Base-by-base conservation (phyloP, 2,888 invertebrate species). In the Drosophila merina region DNA sequence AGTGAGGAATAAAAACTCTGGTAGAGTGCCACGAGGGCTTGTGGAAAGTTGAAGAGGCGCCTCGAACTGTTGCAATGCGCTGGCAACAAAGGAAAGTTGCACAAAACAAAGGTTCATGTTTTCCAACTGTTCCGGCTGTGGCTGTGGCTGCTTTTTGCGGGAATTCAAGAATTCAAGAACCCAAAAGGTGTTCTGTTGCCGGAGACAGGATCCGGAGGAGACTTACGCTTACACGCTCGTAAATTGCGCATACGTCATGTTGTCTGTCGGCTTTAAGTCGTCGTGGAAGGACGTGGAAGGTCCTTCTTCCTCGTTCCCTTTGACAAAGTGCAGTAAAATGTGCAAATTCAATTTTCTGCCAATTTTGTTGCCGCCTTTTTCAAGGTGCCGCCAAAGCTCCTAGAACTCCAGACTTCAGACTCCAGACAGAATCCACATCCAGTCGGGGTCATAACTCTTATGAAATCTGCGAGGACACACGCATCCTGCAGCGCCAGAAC, bases 271-370 rank as follows among this genome's bases (percentile, higher is more conserved):
- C 84, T 86, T 83, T 52, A 78, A 68, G 68, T 45, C 38, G 44
- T 33, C 30, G 10, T 14, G n/a, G n/a, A n/a, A n/a, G n/a, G n/a
- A n/a, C n/a, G n/a, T n/a, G n/a, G n/a, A n/a, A n/a, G n/a, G 12
- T 10, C n/a, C 36, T 5, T 38, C 12, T 12, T 33, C 14, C 14
- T 14, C 14, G 14, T 14, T 14, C 47, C 12, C 62, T 59, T 73
- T 67, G 70, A 73, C 59, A 74, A 82, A 82, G 64, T 86, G 87
- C 81, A 86, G 79, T 69, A 84, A 82, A 76, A 82, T 81, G 87
- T 81, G 85, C 74, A 82, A 87, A 87, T 84, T 82, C 59, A 80
- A 87, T 87, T 87, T 87, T 71, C 67, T 73, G 72, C 69, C 85
- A 84, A 86, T 80, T 79, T 71, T 36, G 62, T 56, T 47, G 55